These are phyloP conservation scores for Phasia obesa DNA, from an alignment of 2,888 invertebrate species.

Conservation along the genomic window DNA sequence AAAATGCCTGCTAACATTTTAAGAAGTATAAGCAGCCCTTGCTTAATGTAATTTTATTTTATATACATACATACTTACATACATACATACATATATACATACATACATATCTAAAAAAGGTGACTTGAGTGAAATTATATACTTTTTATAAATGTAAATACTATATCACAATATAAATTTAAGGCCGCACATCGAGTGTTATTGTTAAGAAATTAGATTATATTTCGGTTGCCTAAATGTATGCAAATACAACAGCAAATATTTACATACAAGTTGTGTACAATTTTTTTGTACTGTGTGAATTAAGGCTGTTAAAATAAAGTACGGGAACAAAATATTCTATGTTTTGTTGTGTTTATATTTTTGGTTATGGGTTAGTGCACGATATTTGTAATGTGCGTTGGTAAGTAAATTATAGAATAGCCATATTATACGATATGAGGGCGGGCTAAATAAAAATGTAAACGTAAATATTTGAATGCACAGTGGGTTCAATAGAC, in stretches of 20 bases:
- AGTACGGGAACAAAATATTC: conserved; percentile 17
- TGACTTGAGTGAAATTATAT: no score
- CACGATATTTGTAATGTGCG: no score
- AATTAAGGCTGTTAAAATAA: conserved; percentile 35
- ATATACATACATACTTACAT: no score
- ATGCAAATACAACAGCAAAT: conserved; percentile 37
- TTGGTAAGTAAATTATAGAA: not conserved
- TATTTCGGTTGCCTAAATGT: conserved; percentile 41
- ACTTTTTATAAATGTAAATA: no score
- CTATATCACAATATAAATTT: not conserved
- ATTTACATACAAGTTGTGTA: conserved; percentile 8
- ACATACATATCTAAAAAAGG: no score
- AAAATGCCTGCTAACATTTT: no score
- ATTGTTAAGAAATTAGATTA: not conserved
- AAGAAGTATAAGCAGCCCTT: no score
- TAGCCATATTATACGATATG: not conserved
- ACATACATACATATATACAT: no score
- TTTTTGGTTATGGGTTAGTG: no score
- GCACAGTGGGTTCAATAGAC: no score
- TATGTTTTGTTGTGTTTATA: no score
- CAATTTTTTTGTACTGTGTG: conserved; percentile 41
- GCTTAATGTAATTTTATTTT: no score
- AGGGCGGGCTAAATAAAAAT: not conserved
- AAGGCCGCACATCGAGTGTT: not conserved
- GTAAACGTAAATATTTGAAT: not conserved